phyloP scores from a whole-genome alignment of 2,797 vertebrate genomes.

The Hippoglossus hippoglossus region DNA sequence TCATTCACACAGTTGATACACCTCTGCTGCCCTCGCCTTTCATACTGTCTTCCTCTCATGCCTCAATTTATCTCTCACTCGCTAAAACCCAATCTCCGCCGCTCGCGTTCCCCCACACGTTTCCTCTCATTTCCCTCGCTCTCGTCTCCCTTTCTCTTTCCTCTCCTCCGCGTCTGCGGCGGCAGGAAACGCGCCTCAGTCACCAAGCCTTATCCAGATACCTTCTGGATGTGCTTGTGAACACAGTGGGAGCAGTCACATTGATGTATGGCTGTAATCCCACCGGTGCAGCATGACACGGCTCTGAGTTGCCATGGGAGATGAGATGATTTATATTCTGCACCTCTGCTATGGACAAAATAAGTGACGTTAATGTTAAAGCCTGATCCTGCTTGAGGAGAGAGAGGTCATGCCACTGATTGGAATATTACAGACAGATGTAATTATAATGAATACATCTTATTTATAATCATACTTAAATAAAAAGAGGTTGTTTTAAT shows the following conservation, averaged over 20 bases:
- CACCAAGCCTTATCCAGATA: constrained; percentile 34
- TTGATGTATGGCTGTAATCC: constrained; percentile 78
- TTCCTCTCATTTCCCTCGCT: background rate
- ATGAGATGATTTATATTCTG: constrained; percentile 78
- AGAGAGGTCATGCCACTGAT: constrained; percentile 8
- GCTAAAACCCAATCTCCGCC: background rate
- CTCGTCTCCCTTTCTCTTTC: background rate
- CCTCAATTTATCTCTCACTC: constrained; percentile 42
- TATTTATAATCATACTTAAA: background rate
- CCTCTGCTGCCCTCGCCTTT: constrained; percentile 14
- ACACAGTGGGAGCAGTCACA: constrained; percentile 64
- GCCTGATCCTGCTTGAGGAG: constrained; percentile 22
- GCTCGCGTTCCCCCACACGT: background rate
- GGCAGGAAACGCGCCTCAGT: constrained; percentile 36
- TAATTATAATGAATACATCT: too few species aligned
- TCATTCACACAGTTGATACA: constrained; percentile 10
- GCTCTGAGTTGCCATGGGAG: constrained; percentile 80
- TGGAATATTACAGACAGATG: background rate
- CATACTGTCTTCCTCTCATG: constrained; percentile 3
- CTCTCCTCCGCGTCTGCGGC: constrained; percentile 17
- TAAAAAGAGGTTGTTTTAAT: background rate
- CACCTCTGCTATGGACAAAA: constrained; percentile 49
- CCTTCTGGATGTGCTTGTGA: constrained; percentile 69
- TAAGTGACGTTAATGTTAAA: constrained; percentile 64
- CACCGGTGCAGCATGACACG: constrained; percentile 49